Base-by-base conservation (phyloP, 2,888 invertebrate genomes). In the Drosophila melanosoma region DNA sequence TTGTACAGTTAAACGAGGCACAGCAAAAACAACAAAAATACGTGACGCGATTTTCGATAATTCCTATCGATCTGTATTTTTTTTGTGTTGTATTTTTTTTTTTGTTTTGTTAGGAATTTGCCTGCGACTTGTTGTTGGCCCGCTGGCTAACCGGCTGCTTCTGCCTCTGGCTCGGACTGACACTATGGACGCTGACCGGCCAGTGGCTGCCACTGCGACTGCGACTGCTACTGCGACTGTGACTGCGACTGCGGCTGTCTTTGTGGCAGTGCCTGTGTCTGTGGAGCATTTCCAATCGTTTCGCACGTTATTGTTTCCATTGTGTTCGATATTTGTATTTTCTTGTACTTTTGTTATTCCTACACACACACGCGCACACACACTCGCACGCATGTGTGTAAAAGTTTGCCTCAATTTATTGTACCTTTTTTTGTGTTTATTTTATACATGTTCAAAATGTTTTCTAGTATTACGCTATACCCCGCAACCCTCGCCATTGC, bases 221-320 rank as follows among this genome's bases (percentile, higher is more conserved):
- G 38, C 29, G 38, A 45, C 23, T 23, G 56, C 56, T 52, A 52
- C 81, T 35, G 38, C 29, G 42, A 26, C 66, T 45, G 71, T 56
- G 52, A 53, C 71, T 42, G 64, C n/a, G 57, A 56, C 79, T 33
- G 35, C 33, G 52, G 23, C 69, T 38, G 57, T 12, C 51, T 20
- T 63, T 35, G 56, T 29, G 58, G 40, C 54, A 15, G 42, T 26
- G n/a, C 45, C 69, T 54, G 67, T 67, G 77, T 66, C 74, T 81
- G 87, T 74, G 77, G 81, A 85, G 88, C 86, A 78, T 90, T 83
- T 90, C 87, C 90, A 90, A 86, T 90, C 87, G 89, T 79, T 87
- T 87, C 90, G 86, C 87, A 87, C 89, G 79, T 88, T 87, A 86
- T 90, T 90, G 87, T 90, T 88, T 88, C 90, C 90, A 88, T 88